Evolutionary conservation across 1,140 invertebrate genomes (phyloP), one percentile per base, ranked within the genome.

Genomic region (Sipha flava): DNA sequence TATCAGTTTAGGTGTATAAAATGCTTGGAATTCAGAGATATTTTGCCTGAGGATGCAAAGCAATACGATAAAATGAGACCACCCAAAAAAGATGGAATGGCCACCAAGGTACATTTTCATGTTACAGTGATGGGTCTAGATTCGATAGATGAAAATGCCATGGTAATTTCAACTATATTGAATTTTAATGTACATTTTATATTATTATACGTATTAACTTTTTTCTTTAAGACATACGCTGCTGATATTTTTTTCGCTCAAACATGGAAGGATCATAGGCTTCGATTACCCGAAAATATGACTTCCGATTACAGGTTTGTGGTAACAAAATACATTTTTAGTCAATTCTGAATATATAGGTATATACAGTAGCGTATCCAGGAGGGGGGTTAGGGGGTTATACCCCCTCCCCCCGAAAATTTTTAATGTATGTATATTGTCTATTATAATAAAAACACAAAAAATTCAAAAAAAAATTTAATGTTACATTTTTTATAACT

Each of bases 71-170:
- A 95, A 87, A 95, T 95, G 93, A 85, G 93, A 72, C 94, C 94
- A 2, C 94, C 94, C 2, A 94, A 95, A 83, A 92, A 93, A 84
- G 92, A 94, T 85, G 93, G 93, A 6, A 90, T 92, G 81, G 91
- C 94, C 0, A 95, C 94, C 1, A 91, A 90, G 26, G 94, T 96
- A 3, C 91, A 92, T 85, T 95, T 96, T 86, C 94, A 96, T 84
- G 94, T 96, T 1, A 96, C 94, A 0, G 94, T 96, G 10, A 94
- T 96, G 93, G 93, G 94, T 9, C 86, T 96, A 57, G 94, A 96
- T 86, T 95, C 94, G 16, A 96, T 96, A 54, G 94, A 96, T 83
- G 94, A 96, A 85, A 94, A 91, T 82, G 95, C 94, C 12, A 96
- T 96, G 94, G 93, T 94, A 87, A 85, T 83, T 21, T 5, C n/a